Evolutionary conservation across 2,888 invertebrate species (phyloP).

Genomic region (Sphecodes monilicornis): DNA sequence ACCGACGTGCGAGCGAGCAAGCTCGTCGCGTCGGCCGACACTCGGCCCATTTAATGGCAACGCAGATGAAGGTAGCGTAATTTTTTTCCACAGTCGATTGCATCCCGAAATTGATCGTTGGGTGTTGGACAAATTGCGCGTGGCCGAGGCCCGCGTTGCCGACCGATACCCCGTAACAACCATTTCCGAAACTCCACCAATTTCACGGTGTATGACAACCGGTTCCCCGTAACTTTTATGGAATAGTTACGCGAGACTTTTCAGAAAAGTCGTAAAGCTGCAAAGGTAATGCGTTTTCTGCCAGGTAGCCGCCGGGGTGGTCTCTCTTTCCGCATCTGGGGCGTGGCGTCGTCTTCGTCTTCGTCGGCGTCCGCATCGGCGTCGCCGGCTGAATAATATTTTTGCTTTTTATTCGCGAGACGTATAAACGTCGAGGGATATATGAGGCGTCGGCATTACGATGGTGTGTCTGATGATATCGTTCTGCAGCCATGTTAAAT

Average conservation of each 20-base stretch:
- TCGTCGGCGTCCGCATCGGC: background rate
- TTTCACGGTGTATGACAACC: slow-evolving; percentile 70
- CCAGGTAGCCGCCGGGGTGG: slow-evolving; percentile 36
- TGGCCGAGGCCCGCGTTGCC: slow-evolving; percentile 10
- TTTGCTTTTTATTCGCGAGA: slow-evolving; percentile 60
- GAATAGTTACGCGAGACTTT: slow-evolving; percentile 67
- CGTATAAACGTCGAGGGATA: slow-evolving; percentile 54
- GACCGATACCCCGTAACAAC: slow-evolving; percentile 39
- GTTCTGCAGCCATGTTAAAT: slow-evolving; percentile 48
- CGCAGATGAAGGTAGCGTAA: slow-evolving; percentile 17
- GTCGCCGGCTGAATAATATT: slow-evolving; percentile 57
- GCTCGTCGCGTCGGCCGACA: too few relatives aligned
- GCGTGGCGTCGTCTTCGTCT: background rate
- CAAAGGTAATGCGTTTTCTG: slow-evolving; percentile 61
- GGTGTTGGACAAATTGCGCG: slow-evolving; percentile 49
- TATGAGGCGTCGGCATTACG: slow-evolving; percentile 37
- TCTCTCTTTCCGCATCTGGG: background rate
- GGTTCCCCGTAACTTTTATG: slow-evolving; percentile 67
- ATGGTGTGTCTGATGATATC: slow-evolving; percentile 53
- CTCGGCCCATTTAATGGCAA: background rate
- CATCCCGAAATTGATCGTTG: slow-evolving; percentile 52
- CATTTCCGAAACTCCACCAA: slow-evolving; percentile 60
- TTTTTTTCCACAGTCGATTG: slow-evolving; percentile 47
- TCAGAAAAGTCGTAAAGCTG: slow-evolving; percentile 67
- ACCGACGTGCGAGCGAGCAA: background rate